phyloP scores from a whole-genome alignment of 2,113 vertebrate species.

The Pungitius pungitius region DNA sequence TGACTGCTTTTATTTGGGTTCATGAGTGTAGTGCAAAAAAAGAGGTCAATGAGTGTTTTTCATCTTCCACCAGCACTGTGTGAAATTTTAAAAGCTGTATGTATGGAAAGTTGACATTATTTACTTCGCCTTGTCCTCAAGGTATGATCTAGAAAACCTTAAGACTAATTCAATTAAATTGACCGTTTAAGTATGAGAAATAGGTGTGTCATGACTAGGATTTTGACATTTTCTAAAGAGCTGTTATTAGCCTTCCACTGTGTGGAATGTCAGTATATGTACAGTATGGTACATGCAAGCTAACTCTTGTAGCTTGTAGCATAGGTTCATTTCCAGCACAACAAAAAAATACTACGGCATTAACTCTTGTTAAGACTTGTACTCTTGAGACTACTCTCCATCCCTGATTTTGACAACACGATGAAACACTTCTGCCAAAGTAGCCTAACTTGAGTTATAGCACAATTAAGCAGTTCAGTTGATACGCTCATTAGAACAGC shows the following conservation, averaged over 20 bases:
- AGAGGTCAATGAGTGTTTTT: background rate
- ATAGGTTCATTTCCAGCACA: background rate
- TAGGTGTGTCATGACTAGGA: background rate
- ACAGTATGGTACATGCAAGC: background rate
- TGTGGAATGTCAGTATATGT: background rate
- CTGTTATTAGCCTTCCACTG: background rate
- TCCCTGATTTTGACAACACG: conserved; percentile 13
- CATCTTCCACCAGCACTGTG: background rate
- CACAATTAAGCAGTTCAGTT: conserved; percentile 22
- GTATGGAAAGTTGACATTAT: background rate
- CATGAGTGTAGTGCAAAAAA: background rate
- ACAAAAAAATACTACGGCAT: background rate
- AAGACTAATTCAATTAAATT: conserved; percentile 36
- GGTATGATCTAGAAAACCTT: conserved; percentile 20
- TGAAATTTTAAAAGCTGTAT: too few relatives aligned
- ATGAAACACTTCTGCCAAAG: conserved; percentile 7
- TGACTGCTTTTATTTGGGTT: conserved; percentile 20
- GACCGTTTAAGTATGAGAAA: background rate
- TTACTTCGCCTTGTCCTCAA: conserved; percentile 21
- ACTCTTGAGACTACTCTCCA: background rate
- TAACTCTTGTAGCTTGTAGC: background rate
- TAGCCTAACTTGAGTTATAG: conserved; percentile 16
- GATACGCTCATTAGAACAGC: background rate
- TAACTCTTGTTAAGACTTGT: background rate
- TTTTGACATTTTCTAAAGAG: background rate